A percentile compares a stretch with the other conserved stretches of the same genome.
phyloP scores from a whole-genome alignment of 53 echinoderm and acorn worm species.

The Pentamera pediparva region DNA sequence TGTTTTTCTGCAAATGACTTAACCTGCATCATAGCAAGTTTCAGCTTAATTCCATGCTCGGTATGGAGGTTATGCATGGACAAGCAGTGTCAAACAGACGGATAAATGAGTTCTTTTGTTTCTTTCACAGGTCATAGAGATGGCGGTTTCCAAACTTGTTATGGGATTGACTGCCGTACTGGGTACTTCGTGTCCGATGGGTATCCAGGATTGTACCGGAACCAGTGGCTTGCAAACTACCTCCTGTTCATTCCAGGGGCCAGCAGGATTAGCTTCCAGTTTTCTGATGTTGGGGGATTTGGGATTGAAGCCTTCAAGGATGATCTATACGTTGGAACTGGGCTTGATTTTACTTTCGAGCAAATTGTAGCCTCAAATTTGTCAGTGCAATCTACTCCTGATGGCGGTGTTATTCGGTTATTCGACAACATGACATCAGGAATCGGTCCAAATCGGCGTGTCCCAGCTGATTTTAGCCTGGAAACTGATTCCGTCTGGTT shows the following conservation, averaged over 20 bases:
- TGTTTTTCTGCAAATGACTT: too few species aligned
- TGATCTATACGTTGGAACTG: conserved; percentile 48
- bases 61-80: too few species aligned
- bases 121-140: too few species aligned
- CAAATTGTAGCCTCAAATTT: background rate
- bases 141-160: conserved; percentile 32
- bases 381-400: background rate
- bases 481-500: conserved; percentile 60
- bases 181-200: conserved; percentile 29
- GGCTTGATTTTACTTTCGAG: background rate
- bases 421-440: conserved; percentile 17
- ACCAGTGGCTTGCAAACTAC: conserved; percentile 5
- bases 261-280: conserved; percentile 21
- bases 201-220: conserved; percentile 18
- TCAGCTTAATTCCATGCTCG: too few species aligned
- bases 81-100: too few species aligned
- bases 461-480: conserved; percentile 24
- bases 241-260: conserved; percentile 45
- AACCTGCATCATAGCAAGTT: too few species aligned
- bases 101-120: too few species aligned
- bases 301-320: conserved; percentile 38
- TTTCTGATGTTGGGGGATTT: conserved; percentile 29
- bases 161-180: conserved; percentile 33
- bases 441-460: background rate
- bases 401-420: background rate